Percentiles rank a stretch among this genome's conserved stretches.
Conservation (phyloP, 2,797 vertebrate species). For the Scyliorhinus canicula region DNA sequence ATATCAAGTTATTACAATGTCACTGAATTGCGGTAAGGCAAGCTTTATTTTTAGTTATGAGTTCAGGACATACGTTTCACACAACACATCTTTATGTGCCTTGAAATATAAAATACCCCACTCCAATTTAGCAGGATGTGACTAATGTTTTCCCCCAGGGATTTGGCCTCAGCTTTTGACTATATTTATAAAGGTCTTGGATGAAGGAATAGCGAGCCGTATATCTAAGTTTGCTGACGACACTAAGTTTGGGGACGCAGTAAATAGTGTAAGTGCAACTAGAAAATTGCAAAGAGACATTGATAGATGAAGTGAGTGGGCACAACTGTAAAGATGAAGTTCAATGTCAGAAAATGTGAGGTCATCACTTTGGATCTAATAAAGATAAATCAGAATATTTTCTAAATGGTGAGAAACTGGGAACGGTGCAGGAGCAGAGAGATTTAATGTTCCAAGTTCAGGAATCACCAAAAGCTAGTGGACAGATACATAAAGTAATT, state of each 20-base stretch:
- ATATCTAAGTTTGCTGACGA: background rate
- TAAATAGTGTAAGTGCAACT: background rate
- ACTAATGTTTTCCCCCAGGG: background rate
- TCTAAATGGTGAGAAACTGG: background rate
- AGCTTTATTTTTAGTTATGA: background rate
- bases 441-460: background rate
- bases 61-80: background rate
- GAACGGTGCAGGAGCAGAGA: background rate
- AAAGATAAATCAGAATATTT: background rate
- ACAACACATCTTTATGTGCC: background rate
- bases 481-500: background rate
- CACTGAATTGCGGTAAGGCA: background rate
- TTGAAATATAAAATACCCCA: conserved; percentile 4
- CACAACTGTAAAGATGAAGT: background rate
- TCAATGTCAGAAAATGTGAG: background rate
- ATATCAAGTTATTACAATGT: background rate
- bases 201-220: background rate
- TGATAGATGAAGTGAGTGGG: background rate
- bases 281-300: background rate
- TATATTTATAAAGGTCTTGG: background rate
- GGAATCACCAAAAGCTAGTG: background rate
- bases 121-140: background rate
- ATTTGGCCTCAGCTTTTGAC: background rate
- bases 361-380: background rate
- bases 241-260: background rate